These are phyloP conservation scores for Sipha flava DNA, from an alignment of 1,140 invertebrate species.

Conservation along the genomic window DNA sequence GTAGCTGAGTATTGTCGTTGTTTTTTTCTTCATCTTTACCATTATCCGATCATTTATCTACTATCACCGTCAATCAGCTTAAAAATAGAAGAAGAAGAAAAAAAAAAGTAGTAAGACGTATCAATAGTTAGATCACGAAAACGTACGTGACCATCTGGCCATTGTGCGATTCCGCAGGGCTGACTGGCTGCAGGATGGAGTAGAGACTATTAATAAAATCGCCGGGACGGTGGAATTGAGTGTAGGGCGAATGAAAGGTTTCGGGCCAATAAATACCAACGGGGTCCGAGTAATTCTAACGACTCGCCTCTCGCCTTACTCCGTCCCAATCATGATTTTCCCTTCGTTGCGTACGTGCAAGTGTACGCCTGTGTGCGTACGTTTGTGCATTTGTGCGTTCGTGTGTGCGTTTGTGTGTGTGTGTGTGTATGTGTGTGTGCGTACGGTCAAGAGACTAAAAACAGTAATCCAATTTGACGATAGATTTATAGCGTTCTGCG, in stretches of 20 bases:
- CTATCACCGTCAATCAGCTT: background rate
- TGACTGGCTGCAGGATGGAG: constrained; percentile 39
- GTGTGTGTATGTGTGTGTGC: constrained; percentile 51
- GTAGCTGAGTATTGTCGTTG: no score
- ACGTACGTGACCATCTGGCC: background rate
- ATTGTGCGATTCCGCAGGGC: no score
- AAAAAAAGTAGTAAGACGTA: background rate
- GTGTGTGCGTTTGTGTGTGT: no score
- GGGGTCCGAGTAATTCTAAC: background rate
- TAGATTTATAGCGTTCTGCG: constrained; percentile 61
- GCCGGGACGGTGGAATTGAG: no score
- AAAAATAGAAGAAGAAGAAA: background rate
- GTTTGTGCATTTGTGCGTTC: no score
- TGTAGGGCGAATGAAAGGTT: background rate
- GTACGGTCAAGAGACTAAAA: constrained; percentile 66
- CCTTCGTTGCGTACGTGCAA: no score
- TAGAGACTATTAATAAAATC: constrained; percentile 38
- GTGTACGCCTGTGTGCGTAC: no score
- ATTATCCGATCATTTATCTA: background rate
- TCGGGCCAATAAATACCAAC: background rate
- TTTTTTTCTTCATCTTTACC: background rate
- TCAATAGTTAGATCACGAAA: background rate
- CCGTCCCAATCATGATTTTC: no score
- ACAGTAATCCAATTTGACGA: constrained; percentile 73
- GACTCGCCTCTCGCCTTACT: background rate